Percentiles rank a stretch among this genome's conserved stretches.
These are phyloP conservation scores for Euplexia lucipara DNA, from an alignment of 2,888 invertebrate species.

Conservation along the genomic window DNA sequence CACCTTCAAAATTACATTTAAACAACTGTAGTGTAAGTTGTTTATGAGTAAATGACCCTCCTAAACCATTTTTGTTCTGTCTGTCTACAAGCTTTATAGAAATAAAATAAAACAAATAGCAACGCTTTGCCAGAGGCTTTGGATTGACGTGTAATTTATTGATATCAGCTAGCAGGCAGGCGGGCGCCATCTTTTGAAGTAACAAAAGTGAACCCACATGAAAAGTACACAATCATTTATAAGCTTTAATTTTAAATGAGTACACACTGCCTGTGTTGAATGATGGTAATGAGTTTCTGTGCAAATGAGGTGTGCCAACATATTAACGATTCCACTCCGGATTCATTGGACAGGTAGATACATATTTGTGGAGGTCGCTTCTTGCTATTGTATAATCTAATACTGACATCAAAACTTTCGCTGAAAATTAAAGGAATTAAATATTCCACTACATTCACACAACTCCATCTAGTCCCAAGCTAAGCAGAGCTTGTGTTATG, in stretches of 20 bases:
- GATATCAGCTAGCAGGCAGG: neutral
- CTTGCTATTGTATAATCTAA: no score
- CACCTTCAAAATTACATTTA: no score
- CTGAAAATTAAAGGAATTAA: no score
- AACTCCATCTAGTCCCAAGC: no score
- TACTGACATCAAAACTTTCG: no score
- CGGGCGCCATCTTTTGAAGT: neutral
- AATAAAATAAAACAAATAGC: neutral
- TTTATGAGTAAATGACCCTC: no score
- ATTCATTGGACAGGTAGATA: neutral
- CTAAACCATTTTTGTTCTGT: no score
- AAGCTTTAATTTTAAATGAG: slow-evolving; percentile 34
- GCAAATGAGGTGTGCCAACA: slow-evolving; percentile 18
- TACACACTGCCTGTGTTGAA: slow-evolving; percentile 14
- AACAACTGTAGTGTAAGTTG: no score
- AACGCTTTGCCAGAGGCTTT: neutral
- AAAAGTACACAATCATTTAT: slow-evolving; percentile 21
- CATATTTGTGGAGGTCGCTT: slow-evolving; percentile 12
- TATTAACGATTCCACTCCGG: slow-evolving; percentile 8
- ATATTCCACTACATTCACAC: no score
- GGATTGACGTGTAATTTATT: slow-evolving; percentile 10
- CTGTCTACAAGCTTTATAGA: neutral
- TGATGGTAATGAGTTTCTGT: slow-evolving; percentile 35
- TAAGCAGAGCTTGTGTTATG: no score
- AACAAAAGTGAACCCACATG: slow-evolving; percentile 11